Evolutionary conservation across 2,113 vertebrate genomes (phyloP), one percentile per base, ranked within the genome.

Genomic region (Hepsetus odoe): DNA sequence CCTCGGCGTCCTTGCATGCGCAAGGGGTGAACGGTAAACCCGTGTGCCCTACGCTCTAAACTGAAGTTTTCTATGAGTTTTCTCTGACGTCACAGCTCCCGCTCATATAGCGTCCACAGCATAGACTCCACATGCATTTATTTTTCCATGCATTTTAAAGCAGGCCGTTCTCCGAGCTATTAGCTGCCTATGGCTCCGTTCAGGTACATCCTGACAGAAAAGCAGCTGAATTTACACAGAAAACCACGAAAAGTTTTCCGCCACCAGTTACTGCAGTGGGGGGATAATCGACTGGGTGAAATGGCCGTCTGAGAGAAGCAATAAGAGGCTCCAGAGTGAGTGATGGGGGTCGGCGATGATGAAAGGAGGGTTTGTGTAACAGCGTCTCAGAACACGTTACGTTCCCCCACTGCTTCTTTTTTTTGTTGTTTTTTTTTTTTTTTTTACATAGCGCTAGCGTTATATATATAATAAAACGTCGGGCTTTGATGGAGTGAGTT

Each of bases 91-190:
- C 66, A 8, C 2, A 33, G 16, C 28, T 58, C 32, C 20, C n/a
- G 10, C 64, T 35, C n/a, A 16, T 24, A 33, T 9, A 49, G 68
- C 58, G 28, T 16, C 13, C 22, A 24, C 13, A 49, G 68, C 68
- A 40, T 22, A 12, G 28, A 42, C 67, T 28, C n/a, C n/a, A n/a
- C n/a, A n/a, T n/a, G 16, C 58, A 55, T 30, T 79, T 64, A 65
- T 55, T 64, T 79, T 72, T 78, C 38, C 33, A 65, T 72, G 68
- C 42, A 72, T 79, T 79, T 65, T 72, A 79, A 72, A 79, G 40
- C 68, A 65, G 76, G 24, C n/a, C 30, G 40, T 53, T 62, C 67
- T 71, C 35, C 3, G 3, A 11, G 67, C 76, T 64, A 16, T 24
- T 22, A 42, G 68, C 3, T n/a, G 58, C 76, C 76, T 64, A 65